Evolutionary conservation across 2,797 vertebrate genomes (phyloP).

Genomic region (Gymnopithys bicolor): DNA sequence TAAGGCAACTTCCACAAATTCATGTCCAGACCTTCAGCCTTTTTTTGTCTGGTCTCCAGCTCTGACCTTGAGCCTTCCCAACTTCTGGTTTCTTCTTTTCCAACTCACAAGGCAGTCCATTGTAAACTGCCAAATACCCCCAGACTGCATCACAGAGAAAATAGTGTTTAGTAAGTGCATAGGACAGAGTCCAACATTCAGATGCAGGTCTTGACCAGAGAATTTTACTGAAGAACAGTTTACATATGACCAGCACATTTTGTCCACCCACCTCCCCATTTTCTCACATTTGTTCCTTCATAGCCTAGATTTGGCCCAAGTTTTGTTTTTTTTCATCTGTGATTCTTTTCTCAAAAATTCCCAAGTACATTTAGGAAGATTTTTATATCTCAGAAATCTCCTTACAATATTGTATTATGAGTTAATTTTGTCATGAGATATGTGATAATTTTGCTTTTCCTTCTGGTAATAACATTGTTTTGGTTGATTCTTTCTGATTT

Average conservation of each 20-base stretch:
- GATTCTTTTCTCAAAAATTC: neutral
- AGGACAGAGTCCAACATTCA: neutral
- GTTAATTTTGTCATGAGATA: neutral
- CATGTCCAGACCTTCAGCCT: fast-evolving
- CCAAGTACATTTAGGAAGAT: neutral
- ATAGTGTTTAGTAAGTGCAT: neutral
- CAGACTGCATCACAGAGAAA: neutral
- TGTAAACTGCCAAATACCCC: neutral
- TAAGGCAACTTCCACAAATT: neutral
- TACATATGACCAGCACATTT: fast-evolving
- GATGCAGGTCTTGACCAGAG: neutral
- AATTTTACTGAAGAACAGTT: neutral
- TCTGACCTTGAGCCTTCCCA: neutral
- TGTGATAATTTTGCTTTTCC: fast-evolving
- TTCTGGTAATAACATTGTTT: neutral
- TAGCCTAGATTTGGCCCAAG: neutral
- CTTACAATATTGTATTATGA: neutral
- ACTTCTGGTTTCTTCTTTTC: neutral
- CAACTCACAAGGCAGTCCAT: neutral
- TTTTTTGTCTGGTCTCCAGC: neutral
- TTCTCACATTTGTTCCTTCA: fast-evolving
- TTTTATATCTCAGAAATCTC: neutral
- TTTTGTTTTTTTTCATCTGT: neutral
- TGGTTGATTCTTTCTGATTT: neutral
- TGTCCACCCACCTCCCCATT: neutral